Evolutionary conservation across 1,140 invertebrate species (phyloP).

Genomic region (Protaetia brevitarsis): DNA sequence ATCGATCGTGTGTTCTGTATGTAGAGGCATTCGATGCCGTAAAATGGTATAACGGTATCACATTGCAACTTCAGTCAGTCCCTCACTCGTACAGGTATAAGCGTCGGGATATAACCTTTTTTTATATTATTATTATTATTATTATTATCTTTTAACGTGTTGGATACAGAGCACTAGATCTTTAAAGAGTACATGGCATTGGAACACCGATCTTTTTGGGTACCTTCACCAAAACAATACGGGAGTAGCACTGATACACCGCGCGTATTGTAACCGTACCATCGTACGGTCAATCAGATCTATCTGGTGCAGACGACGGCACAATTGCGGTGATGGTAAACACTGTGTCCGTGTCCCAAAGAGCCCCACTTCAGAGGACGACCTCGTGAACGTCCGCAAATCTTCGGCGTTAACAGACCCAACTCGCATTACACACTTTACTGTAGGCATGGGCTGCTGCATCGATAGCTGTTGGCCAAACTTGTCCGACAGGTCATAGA

Average conservation of each 20-base stretch:
- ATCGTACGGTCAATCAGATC: not conserved
- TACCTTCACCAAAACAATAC: slow-evolving; percentile 23
- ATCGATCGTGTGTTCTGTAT: not conserved
- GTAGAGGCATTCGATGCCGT: not conserved
- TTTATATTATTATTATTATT: too few species aligned
- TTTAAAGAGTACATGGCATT: not conserved
- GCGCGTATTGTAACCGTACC: not conserved
- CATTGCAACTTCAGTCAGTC: not conserved
- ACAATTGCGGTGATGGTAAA: slow-evolving; percentile 36
- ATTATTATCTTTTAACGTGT: slow-evolving; percentile 8
- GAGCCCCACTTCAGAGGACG: slow-evolving; percentile 32
- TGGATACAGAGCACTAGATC: slow-evolving; percentile 10
- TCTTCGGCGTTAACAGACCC: slow-evolving; percentile 27
- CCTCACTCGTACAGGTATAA: too few species aligned
- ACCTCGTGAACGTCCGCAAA: slow-evolving; percentile 32
- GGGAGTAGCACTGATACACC: slow-evolving; percentile 6
- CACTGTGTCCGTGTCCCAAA: slow-evolving; percentile 32
- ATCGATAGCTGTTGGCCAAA: not conserved
- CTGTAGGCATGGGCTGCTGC: not conserved
- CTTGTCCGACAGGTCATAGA: slow-evolving; percentile 7
- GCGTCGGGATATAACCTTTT: not conserved
- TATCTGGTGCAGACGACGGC: slow-evolving; percentile 26
- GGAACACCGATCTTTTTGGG: not conserved
- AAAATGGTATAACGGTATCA: not conserved
- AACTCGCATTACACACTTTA: slow-evolving; percentile 27